These are phyloP conservation scores for Diarsia rubi DNA, from an alignment of 2,888 invertebrate genomes.

Conservation along the genomic window DNA sequence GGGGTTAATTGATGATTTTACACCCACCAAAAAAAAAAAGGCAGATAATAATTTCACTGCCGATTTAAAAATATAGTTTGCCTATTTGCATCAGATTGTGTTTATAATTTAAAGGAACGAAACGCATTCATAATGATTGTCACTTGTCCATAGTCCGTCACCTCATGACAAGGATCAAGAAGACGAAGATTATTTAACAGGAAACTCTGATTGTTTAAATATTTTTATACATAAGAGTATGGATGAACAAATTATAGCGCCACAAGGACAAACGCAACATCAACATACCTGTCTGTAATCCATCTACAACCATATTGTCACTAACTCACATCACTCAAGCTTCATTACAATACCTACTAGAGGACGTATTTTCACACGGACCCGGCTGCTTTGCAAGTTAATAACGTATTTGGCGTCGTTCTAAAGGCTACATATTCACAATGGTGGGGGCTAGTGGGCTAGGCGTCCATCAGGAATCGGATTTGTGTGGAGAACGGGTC, in stretches of 20 bases:
- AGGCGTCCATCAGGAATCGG: constrained; percentile 75
- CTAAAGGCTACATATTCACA: constrained; percentile 73
- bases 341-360: constrained; percentile 52
- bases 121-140: neutral
- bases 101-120: neutral
- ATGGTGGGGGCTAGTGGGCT: constrained; percentile 57
- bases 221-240: neutral
- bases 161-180: neutral
- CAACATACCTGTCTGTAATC: constrained; percentile 9
- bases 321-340: constrained; percentile 21
- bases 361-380: constrained; percentile 40
- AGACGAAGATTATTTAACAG: too few relatives aligned
- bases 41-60: too few relatives aligned
- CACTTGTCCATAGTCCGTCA: neutral
- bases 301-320: constrained; percentile 20
- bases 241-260: neutral
- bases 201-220: neutral
- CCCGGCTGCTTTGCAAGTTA: constrained; percentile 76
- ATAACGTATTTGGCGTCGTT: constrained; percentile 73
- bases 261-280: neutral
- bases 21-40: too few relatives aligned
- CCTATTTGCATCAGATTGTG: too few relatives aligned
- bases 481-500: constrained; percentile 72
- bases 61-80: too few relatives aligned
- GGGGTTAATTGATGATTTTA: too few relatives aligned